Evolutionary conservation across 1,140 invertebrate genomes (phyloP), one percentile per base, ranked within the genome.

Genomic region (Temnothorax longispinosus): DNA sequence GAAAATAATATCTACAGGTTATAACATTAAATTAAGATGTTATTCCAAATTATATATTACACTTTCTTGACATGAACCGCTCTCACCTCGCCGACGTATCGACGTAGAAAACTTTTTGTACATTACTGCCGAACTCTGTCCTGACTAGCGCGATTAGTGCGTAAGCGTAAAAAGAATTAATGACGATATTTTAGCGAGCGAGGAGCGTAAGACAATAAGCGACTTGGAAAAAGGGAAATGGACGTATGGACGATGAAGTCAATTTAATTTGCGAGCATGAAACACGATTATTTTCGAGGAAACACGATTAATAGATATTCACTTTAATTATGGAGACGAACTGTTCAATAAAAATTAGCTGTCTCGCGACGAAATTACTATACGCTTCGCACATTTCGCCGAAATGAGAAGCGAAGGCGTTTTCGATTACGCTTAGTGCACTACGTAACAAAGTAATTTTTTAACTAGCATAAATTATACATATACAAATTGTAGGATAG

Each of bases 171-270:
- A 80, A 85, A 11, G 38, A 81, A 71, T 64, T 85, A 80, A 76
- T 15, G 21, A 86, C 58, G 80, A 75, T 67, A 86, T 81, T 86
- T 71, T 75, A 62, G 47, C 56, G 35, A 85, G 80, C 58, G 67
- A 76, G 87, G 60, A 76, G n/a, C 11, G 60, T 41, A 62, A 85
- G 86, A 89, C 81, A 88, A 81, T 88, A 80, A 71, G 81, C 54
- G 62, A 75, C 8, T 27, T 52, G 15, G 13, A 38, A 71, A 71
- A 72, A 11, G 71, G 13, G 10, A 21, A 74, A 52, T 11, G 27
- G 27, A n/a, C 10, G 15, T 56, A 41, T n/a, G 10, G 13, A 52
- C 50, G 47, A 52, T 52, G 56, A 52, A 71, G 50, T 77, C 18
- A 60, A 47, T 21, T 60, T 62, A 72, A 72, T 21, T 27, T 50